These are phyloP conservation scores for Notiomystis cincta DNA, from an alignment of 2,113 vertebrate species.

Conservation along the genomic window DNA sequence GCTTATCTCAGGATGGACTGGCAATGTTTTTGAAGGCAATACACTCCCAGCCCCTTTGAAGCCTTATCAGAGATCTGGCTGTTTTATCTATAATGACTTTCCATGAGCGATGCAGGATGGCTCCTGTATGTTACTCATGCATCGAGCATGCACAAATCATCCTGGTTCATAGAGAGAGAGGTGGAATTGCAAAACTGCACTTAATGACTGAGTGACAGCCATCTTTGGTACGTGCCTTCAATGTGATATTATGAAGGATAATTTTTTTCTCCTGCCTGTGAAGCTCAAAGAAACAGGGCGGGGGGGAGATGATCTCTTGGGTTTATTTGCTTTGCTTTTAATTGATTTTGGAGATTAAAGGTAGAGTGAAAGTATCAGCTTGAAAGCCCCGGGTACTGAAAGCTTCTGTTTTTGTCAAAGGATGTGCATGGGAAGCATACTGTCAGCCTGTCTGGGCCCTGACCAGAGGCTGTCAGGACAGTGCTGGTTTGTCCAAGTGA, in stretches of 20 bases:
- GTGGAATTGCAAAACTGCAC: not conserved
- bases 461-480: not conserved
- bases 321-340: constrained; percentile 54
- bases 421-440: not conserved
- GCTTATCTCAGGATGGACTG: not conserved
- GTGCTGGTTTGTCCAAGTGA: not conserved
- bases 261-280: constrained; percentile 9
- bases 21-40: constrained; percentile 30
- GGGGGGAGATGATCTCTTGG: not conserved
- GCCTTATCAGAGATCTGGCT: not conserved
- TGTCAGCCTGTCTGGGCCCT: not conserved
- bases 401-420: not conserved
- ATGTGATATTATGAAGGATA: constrained; percentile 36
- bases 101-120: not conserved
- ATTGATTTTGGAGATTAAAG: constrained; percentile 67
- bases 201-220: constrained; percentile 27
- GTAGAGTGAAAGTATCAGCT: not conserved
- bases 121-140: not conserved
- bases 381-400: constrained; percentile 6
- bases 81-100: constrained; percentile 53
- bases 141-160: not conserved
- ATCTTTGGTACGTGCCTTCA: not conserved
- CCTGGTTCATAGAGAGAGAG: not conserved
- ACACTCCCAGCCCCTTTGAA: not conserved
- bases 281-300: not conserved